Conservation (phyloP, 2,113 vertebrate species). For the Albula glossodonta region DNA sequence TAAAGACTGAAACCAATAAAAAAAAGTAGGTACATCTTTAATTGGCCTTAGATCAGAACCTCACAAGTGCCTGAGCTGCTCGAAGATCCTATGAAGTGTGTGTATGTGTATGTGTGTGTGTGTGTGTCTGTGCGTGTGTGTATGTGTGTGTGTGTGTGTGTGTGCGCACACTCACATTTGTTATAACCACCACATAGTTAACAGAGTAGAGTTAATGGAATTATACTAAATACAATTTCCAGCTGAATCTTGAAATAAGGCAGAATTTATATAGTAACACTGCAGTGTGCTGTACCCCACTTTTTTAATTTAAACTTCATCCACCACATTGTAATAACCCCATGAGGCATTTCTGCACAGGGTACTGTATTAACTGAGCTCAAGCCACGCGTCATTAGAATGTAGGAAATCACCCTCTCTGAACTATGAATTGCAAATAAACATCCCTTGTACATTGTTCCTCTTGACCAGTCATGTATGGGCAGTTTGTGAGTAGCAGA, state of each 20-base stretch:
- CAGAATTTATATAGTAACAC: background rate
- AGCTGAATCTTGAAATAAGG: too few species aligned
- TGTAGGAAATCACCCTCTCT: background rate
- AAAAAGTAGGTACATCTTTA: slow-evolving; percentile 8
- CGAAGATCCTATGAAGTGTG: background rate
- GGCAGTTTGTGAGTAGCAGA: background rate
- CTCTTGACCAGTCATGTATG: slow-evolving; percentile 17
- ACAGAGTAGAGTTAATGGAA: too few species aligned
- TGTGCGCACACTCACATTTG: too few species aligned
- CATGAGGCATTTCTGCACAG: background rate
- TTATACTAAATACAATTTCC: too few species aligned
- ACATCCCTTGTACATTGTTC: slow-evolving; percentile 12
- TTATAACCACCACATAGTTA: too few species aligned
- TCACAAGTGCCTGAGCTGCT: background rate
- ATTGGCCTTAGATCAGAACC: background rate
- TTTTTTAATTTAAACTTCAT: background rate
- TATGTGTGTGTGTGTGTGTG: background rate
- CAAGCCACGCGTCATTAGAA: background rate
- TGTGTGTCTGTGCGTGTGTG: background rate
- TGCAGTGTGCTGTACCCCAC: background rate
- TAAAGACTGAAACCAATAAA: slow-evolving; percentile 21
- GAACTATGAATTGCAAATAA: slow-evolving; percentile 15
- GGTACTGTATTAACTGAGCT: background rate
- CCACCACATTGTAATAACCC: too few species aligned
- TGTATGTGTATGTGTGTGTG: background rate